phyloP scores from a whole-genome alignment of 2,113 vertebrate species.

The Nothoprocta perdicaria region DNA sequence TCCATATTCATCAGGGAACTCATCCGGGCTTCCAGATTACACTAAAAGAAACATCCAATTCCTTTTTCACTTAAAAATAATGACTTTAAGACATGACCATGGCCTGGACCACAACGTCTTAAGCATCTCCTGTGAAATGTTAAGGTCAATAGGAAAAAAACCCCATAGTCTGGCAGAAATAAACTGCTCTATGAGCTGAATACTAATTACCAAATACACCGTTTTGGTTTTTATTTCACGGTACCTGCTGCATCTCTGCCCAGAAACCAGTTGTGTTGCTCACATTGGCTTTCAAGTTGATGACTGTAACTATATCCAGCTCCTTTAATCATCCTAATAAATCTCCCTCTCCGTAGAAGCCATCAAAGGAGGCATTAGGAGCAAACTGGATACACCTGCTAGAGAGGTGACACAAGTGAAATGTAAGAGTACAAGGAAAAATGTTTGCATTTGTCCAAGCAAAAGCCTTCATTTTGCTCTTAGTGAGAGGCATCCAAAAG shows the following conservation, averaged over 20 bases:
- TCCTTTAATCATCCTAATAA: constrained; percentile 34
- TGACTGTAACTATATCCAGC: constrained; percentile 31
- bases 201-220: constrained; percentile 6
- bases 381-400: constrained; percentile 18
- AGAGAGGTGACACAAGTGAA: background rate
- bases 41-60: background rate
- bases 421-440: background rate
- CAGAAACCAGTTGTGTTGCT: background rate
- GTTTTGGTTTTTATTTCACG: constrained; percentile 20
- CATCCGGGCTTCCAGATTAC: background rate
- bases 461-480: background rate
- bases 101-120: background rate
- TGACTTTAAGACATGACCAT: background rate
- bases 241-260: background rate
- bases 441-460: background rate
- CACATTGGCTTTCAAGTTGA: background rate
- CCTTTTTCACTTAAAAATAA: background rate
- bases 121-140: background rate
- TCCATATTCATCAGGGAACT: background rate
- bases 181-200: background rate
- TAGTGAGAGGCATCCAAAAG: rapidly evolving
- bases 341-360: background rate
- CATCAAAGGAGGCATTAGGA: constrained; percentile 32
- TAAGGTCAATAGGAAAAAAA: background rate
- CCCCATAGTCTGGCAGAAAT: background rate